Base-by-base conservation (phyloP, 2,888 invertebrate genomes). In the Diarsia dahlii region DNA sequence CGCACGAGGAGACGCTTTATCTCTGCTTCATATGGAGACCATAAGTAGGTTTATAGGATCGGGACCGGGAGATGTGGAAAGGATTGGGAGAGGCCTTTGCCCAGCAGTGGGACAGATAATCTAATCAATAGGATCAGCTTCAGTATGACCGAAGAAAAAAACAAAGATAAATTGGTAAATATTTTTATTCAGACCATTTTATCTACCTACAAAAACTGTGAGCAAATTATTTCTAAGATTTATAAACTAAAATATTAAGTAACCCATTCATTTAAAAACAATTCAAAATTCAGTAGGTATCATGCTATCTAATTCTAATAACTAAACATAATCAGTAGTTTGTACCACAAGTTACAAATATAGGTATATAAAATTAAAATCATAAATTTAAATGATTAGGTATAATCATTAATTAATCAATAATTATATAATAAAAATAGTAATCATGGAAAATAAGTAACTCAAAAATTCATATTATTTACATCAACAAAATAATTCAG, bases 101-200 rank as follows among this genome's bases (percentile, higher is more conserved):
- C 39, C 39, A 39, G 6, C 39, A 6, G 39, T 39, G 39, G 39
- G 39, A 39, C 39, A 39, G 1, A 39, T 39, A 39, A 39, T 6
- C 39, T 39, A 39, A 39, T 39, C 0, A 39, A 39, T 39, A 39
- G 39, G 39, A 39, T 8, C 39, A 2, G 39, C n/a, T 54, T n/a
- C n/a, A n/a, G n/a, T 54, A 9, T 12, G 54, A 54, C 54, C 12
- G 54, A 56, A 52, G 46, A 65, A 65, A 50, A 48, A 65, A 15
- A n/a, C 20, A 10, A 56, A 39, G 45, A 6, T 15, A 45, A 48
- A 56, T 71, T 54, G 23, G 76, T 76, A 80, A 71, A 71, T 69
- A 84, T 28, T 52, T 84, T 84, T 84, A 83, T 60, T 84, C 65
- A 76, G 73, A 74, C 23, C 58, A 76, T 63, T 76, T 63, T 76